Evolutionary conservation across 1,140 invertebrate species (phyloP).

Genomic region (Leptinotarsa undecemlineata): DNA sequence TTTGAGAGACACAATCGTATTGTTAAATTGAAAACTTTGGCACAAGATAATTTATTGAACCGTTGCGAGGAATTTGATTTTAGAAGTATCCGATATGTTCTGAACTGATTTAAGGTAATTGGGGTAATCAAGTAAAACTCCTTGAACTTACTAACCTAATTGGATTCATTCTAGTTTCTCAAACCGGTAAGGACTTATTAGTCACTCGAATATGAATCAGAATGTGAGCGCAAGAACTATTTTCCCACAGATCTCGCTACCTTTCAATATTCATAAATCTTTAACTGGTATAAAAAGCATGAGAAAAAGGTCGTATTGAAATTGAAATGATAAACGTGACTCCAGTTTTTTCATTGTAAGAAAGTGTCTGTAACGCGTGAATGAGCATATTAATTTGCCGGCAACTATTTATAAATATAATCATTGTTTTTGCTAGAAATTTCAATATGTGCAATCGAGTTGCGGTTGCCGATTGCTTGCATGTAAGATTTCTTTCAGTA

Average conservation of each 20-base stretch:
- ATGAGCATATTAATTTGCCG: neutral
- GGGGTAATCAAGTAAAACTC: too few relatives aligned
- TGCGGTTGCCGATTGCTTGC: too few relatives aligned
- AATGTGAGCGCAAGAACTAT: neutral
- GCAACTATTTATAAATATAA: neutral
- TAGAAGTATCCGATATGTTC: too few relatives aligned
- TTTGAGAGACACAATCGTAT: too few relatives aligned
- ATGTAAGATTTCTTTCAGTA: neutral
- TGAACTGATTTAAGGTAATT: too few relatives aligned
- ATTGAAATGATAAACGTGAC: slow-evolving; percentile 3
- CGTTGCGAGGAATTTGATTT: too few relatives aligned
- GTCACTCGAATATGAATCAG: too few relatives aligned
- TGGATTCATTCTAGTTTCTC: too few relatives aligned
- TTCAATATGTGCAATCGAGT: neutral
- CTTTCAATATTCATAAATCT: slow-evolving; percentile 4
- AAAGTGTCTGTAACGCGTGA: neutral
- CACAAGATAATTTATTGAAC: too few relatives aligned
- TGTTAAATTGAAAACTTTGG: too few relatives aligned
- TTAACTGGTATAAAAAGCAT: neutral
- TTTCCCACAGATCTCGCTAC: slow-evolving; percentile 1
- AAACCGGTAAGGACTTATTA: too few relatives aligned
- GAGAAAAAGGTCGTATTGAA: neutral
- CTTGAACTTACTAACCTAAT: too few relatives aligned
- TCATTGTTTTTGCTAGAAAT: neutral
- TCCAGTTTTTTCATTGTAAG: neutral